These are phyloP conservation scores for Dendrolimus pini DNA, from an alignment of 2,888 invertebrate genomes.

Conservation along the genomic window DNA sequence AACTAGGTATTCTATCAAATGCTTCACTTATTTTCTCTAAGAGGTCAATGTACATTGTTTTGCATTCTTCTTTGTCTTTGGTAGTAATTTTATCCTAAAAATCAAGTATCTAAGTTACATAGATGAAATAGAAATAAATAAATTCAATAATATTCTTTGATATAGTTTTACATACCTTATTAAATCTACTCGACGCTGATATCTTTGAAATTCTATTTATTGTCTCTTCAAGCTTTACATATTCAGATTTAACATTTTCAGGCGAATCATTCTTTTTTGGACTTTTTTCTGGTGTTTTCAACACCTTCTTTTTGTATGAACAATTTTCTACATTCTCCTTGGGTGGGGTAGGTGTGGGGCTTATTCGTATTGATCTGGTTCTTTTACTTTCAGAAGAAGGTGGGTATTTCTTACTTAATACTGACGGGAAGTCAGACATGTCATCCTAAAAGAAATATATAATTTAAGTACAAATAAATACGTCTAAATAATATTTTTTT, in stretches of 20 bases:
- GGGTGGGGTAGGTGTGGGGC: conserved; percentile 31
- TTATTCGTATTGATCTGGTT: conserved; percentile 31
- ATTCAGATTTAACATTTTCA: background rate
- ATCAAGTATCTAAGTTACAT: background rate
- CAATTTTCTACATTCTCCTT: conserved; percentile 16
- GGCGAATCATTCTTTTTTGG: conserved; percentile 21
- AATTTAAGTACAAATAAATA: background rate
- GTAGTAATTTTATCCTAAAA: conserved; percentile 23
- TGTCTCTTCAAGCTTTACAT: background rate
- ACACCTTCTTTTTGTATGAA: conserved; percentile 17
- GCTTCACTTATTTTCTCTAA: conserved; percentile 79
- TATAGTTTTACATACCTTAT: conserved; percentile 23
- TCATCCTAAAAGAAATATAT: conserved; percentile 29
- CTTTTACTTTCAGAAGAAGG: conserved; percentile 21
- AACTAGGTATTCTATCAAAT: conserved; percentile 79
- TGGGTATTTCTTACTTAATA: conserved; percentile 18
- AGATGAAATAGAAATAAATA: too few relatives aligned
- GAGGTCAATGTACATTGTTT: conserved; percentile 75
- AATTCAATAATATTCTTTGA: background rate
- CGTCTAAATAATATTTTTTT: too few relatives aligned
- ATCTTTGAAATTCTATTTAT: conserved; percentile 30
- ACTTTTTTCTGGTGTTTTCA: conserved; percentile 31
- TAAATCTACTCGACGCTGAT: conserved; percentile 28
- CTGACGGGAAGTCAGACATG: conserved; percentile 22
- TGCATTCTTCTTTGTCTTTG: conserved; percentile 46